Percentiles rank a stretch among this genome's conserved stretches.
Conservation (phyloP, 2,797 vertebrate genomes). For the Avahi laniger region DNA sequence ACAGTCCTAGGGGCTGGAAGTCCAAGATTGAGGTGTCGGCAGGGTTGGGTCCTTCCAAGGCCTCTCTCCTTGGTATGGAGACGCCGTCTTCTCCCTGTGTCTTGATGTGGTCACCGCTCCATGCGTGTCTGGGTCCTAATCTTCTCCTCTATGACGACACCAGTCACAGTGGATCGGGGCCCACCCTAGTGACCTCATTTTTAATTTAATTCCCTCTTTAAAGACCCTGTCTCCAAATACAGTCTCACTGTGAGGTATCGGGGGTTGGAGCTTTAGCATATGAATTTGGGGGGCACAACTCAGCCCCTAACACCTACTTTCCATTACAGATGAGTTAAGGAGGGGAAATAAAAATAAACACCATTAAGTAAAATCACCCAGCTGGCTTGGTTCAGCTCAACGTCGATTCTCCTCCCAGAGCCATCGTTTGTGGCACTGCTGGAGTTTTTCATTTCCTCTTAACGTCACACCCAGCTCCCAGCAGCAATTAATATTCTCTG, state of each 20-base stretch:
- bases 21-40: neutral
- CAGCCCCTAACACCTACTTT: neutral
- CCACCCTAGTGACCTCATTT: neutral
- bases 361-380: neutral
- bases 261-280: too few relatives aligned
- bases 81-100: rapidly evolving
- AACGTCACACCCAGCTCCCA: neutral
- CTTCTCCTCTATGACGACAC: neutral
- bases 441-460: neutral
- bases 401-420: rapidly evolving
- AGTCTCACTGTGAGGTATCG: neutral
- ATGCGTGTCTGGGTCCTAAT: neutral
- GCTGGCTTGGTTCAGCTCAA: neutral
- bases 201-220: neutral
- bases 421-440: rapidly evolving
- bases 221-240: neutral
- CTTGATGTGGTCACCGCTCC: neutral
- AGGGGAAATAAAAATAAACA: neutral
- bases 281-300: neutral
- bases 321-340: rapidly evolving
- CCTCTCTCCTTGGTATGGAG: neutral
- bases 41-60: neutral
- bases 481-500: neutral
- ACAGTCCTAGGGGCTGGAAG: neutral
- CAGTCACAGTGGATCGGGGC: neutral